Conservation (phyloP, 2,797 vertebrate genomes). For the Threskiornis aethiopicus region DNA sequence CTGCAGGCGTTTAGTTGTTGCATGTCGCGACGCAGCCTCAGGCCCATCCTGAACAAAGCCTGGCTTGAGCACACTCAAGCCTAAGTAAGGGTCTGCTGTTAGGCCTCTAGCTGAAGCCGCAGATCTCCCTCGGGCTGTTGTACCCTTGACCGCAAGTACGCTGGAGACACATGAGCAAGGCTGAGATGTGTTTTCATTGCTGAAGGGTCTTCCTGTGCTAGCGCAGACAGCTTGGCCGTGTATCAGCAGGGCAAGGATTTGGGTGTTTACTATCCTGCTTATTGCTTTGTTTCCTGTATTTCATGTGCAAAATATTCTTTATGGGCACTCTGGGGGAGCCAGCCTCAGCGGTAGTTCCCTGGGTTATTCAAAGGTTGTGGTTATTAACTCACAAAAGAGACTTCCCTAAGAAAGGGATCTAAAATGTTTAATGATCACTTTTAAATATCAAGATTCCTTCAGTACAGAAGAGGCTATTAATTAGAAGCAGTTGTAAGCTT, state of each 20-base stretch:
- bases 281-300: neutral
- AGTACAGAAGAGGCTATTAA: neutral
- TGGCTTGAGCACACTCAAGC: neutral
- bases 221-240: neutral
- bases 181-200: neutral
- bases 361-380: neutral
- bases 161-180: fast-evolving
- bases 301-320: neutral
- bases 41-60: neutral
- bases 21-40: neutral
- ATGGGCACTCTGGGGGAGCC: neutral
- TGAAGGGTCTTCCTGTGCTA: neutral
- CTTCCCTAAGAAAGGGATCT: neutral
- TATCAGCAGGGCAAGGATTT: neutral
- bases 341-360: neutral
- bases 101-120: neutral
- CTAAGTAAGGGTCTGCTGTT: neutral
- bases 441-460: neutral
- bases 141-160: neutral
- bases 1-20: neutral
- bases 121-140: too few relatives aligned
- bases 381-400: neutral
- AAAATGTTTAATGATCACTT: neutral
- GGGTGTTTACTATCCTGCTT: neutral
- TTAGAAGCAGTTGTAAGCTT: neutral